Base-by-base conservation (phyloP, 92 coral and sea anemone genomes). In the Galaxea fascicularis region DNA sequence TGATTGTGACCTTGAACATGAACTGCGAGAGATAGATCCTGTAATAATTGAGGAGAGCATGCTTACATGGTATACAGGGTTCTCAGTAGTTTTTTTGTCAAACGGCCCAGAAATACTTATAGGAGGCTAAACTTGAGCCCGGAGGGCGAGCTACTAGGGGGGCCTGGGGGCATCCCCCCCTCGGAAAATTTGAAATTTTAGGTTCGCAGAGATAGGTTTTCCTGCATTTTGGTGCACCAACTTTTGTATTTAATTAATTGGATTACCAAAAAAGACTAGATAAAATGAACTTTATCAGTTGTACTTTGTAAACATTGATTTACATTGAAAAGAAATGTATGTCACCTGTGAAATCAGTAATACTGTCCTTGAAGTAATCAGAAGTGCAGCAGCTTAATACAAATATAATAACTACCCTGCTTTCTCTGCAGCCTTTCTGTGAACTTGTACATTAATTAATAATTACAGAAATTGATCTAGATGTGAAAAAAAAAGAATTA, bases 31-130 rank as follows among this genome's bases (percentile, higher is more conserved):
- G 56, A 10, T 83, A 53, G 88, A 88, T 76, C 71, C 64, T 9
- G 18, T 46, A 12, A 88, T 88, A 83, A 24, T 71, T 73, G 92
- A 60, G 14, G 77, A 88, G 52, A 88, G 88, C 52, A 21, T 72
- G 26, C 72, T 88, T 17, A 25, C 89, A 51, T 27, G 79, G 92
- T 83, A 74, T n/a, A 53, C 68, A 63, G 68, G 68, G 68, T 63
- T 63, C 68, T 63, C 68, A 63, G 39, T 8, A 63, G 68, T 24
- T 8, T 63, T 63, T 63, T 21, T 63, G 31, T 63, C 68, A 63
- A 35, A 63, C 35, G 4, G 31, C 68, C 30, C 68, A 63, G 35
- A 63, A 24, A 4, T 63, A 24, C 30, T 26, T 24, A 63, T 63
- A 63, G 68, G 68, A 1, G 39, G 68, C 35, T 63, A 26, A 63